Percentiles rank a stretch among this genome's conserved stretches.
phyloP scores from a whole-genome alignment of 2,888 invertebrate genomes.

The Meiosimyza decipiens region DNA sequence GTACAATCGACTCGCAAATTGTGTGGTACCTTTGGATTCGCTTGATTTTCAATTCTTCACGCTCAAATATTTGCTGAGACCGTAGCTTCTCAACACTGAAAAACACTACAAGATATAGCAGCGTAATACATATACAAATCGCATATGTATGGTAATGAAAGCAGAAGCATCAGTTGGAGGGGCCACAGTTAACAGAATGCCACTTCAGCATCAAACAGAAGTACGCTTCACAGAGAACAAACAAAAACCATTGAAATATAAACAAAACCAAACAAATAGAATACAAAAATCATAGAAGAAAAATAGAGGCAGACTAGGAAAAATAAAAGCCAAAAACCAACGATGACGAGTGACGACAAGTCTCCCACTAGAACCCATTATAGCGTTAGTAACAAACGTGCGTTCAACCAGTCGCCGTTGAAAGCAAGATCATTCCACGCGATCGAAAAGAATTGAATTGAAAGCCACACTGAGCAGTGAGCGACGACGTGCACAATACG shows the following conservation, averaged over 20 bases:
- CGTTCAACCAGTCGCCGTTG: background rate
- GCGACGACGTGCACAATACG: background rate
- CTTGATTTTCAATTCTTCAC: too few relatives aligned
- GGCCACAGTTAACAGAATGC: constrained; percentile 4
- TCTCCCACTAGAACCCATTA: too few relatives aligned
- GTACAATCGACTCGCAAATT: too few relatives aligned
- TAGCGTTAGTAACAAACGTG: background rate
- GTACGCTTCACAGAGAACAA: constrained; percentile 14
- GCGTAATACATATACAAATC: background rate
- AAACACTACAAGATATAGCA: background rate
- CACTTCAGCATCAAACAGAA: background rate
- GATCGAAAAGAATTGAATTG: background rate
- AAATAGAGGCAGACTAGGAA: constrained; percentile 1
- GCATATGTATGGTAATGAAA: background rate
- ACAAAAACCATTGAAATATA: constrained; percentile 38
- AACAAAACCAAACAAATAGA: constrained; percentile 38
- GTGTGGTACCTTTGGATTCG: too few relatives aligned
- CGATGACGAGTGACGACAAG: too few relatives aligned
- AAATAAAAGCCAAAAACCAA: background rate
- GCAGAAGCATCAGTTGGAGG: background rate
- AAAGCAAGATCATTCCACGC: background rate
- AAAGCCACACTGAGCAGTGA: background rate
- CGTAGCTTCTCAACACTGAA: too few relatives aligned
- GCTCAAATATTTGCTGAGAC: too few relatives aligned
- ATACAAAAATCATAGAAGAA: constrained; percentile 32